A percentile compares a stretch with the other conserved stretches of the same genome.
phyloP scores from a whole-genome alignment of 2,797 vertebrate genomes.

The Heterohyrax brucei region DNA sequence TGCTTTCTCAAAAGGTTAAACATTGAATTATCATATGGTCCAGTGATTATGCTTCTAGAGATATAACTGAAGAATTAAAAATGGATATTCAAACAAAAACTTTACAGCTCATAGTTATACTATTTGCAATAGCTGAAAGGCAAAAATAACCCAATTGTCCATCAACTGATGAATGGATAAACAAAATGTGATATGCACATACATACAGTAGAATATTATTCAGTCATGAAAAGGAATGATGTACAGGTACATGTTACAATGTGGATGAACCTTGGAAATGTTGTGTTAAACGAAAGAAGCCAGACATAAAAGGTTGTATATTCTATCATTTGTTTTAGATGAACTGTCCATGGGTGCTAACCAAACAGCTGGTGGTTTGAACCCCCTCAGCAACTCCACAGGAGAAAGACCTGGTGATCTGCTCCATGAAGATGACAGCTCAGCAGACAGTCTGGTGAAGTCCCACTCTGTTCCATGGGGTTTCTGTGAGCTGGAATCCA shows the following conservation, averaged over 20 bases:
- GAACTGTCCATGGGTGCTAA: not conserved
- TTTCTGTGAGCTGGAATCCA: too few species aligned
- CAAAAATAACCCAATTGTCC: not conserved
- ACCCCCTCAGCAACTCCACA: too few species aligned
- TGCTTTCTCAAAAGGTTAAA: not conserved
- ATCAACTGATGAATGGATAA: not conserved
- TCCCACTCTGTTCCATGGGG: too few species aligned
- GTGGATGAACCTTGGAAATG: not conserved
- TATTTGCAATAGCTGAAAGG: not conserved
- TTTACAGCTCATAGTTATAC: not conserved
- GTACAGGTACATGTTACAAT: not conserved
- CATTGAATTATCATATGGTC: not conserved
- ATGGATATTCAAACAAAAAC: not conserved
- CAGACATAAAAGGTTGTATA: not conserved
- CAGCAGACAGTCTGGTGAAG: too few species aligned
- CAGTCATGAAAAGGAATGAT: not conserved
- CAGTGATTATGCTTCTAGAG: not conserved
- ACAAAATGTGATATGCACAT: not conserved
- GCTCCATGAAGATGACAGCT: too few species aligned
- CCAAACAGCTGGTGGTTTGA: too few species aligned
- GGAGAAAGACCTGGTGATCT: too few species aligned
- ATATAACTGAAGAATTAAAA: not conserved
- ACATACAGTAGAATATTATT: not conserved
- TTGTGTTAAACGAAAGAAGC: not conserved
- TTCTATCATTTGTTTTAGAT: not conserved